Evolutionary conservation across 2,797 vertebrate genomes (phyloP).

Genomic region (Sparidentex hasta): DNA sequence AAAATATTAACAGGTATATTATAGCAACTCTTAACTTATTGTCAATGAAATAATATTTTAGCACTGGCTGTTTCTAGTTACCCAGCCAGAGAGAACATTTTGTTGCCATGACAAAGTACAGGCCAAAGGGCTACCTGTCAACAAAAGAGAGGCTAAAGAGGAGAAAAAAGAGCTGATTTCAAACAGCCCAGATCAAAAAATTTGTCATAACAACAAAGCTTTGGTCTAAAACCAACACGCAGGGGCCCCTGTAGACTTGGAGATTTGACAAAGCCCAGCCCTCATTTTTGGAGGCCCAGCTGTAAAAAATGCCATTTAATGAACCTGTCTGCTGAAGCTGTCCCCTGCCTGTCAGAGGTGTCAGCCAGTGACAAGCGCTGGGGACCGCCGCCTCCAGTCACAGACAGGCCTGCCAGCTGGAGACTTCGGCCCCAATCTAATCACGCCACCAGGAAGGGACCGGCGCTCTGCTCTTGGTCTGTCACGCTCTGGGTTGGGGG

Average conservation of each 20-base stretch:
- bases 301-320: constrained; percentile 99
- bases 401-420: constrained; percentile 99
- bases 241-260: constrained; percentile 86
- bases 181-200: constrained; percentile 91
- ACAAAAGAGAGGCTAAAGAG: constrained; percentile 87
- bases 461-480: constrained; percentile 87
- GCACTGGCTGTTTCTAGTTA: constrained; percentile 33
- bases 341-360: constrained; percentile 99
- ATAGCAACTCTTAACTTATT: background rate
- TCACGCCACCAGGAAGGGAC: constrained; percentile 98
- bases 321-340: constrained; percentile 99
- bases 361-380: constrained; percentile 98
- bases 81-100: constrained; percentile 79
- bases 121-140: constrained; percentile 89
- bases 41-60: constrained; percentile 35
- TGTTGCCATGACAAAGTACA: constrained; percentile 87
- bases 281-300: constrained; percentile 94
- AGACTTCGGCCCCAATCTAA: constrained; percentile 99
- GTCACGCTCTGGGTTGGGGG: constrained; percentile 84
- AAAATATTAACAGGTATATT: background rate
- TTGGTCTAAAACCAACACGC: constrained; percentile 91
- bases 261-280: constrained; percentile 90
- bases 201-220: constrained; percentile 96
- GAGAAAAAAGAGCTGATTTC: constrained; percentile 89
- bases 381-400: constrained; percentile 98